Conservation (phyloP, 2,797 vertebrate species). For the Lacerta bilineata region DNA sequence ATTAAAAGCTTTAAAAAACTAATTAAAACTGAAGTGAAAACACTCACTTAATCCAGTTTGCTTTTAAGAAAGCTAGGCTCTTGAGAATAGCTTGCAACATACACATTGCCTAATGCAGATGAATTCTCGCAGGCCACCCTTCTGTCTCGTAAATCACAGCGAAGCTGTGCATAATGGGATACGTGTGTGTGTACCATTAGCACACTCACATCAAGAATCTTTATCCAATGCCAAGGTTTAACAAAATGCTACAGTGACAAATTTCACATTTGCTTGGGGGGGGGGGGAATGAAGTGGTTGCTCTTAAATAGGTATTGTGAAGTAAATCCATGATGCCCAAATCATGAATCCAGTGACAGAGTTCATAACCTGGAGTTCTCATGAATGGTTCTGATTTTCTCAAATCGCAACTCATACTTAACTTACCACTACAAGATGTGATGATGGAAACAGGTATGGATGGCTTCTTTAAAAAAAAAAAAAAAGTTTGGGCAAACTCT, state of each 20-base stretch:
- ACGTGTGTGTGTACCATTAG: background rate
- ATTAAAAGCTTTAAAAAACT: background rate
- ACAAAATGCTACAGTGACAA: constrained; percentile 3
- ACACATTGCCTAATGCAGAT: constrained; percentile 9
- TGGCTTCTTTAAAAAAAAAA: background rate
- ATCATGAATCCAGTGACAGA: background rate
- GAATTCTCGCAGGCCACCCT: background rate
- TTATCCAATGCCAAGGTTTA: background rate
- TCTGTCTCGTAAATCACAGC: background rate
- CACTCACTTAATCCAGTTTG: background rate
- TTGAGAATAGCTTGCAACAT: background rate
- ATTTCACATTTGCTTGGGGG: background rate
- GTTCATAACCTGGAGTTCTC: background rate
- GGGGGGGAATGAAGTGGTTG: background rate
- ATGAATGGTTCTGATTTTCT: background rate
- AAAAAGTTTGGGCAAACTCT: background rate
- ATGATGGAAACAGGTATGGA: background rate
- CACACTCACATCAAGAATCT: background rate
- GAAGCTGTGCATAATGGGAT: background rate
- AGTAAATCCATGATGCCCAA: background rate
- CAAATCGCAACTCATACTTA: constrained; percentile 2
- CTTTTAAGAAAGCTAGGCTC: constrained; percentile 7
- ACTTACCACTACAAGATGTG: constrained; percentile 1
- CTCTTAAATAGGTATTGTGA: background rate
- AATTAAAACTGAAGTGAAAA: constrained; percentile 13